Conservation (phyloP, 2,113 vertebrate genomes). For the Sceloporus undulatus region DNA sequence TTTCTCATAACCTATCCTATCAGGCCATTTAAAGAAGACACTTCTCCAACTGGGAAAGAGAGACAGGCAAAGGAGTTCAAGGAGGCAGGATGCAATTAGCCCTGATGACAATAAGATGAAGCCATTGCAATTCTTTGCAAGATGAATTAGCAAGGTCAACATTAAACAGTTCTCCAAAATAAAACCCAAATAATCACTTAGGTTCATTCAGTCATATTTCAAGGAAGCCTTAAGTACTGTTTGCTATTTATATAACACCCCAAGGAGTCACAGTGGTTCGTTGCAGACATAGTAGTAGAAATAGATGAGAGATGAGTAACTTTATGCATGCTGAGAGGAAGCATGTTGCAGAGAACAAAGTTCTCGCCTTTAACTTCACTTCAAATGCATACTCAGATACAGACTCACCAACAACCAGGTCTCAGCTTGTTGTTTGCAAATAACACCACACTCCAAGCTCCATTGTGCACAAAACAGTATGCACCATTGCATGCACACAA, state of each 20-base stretch:
- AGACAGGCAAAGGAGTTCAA: background rate
- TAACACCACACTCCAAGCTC: background rate
- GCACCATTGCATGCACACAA: background rate
- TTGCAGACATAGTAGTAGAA: fast-evolving
- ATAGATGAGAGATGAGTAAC: background rate
- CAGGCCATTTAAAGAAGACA: background rate
- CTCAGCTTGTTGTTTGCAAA: background rate
- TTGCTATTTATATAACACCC: constrained; percentile 6
- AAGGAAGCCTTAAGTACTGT: background rate
- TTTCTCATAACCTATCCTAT: fast-evolving
- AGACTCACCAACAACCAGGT: background rate
- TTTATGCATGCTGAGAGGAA: background rate
- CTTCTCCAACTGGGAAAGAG: background rate
- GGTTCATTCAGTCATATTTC: background rate
- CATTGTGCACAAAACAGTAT: background rate
- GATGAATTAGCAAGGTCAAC: background rate
- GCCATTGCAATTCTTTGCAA: background rate
- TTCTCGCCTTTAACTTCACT: background rate
- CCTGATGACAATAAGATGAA: background rate
- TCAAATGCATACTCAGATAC: background rate
- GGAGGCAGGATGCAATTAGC: constrained; percentile 10
- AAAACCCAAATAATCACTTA: constrained; percentile 30
- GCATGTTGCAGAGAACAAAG: background rate
- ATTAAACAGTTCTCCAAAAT: background rate
- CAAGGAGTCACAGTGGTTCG: background rate